Evolutionary conservation across 1,140 invertebrate genomes (phyloP).

Genomic region (Brachionus plicatilis): DNA sequence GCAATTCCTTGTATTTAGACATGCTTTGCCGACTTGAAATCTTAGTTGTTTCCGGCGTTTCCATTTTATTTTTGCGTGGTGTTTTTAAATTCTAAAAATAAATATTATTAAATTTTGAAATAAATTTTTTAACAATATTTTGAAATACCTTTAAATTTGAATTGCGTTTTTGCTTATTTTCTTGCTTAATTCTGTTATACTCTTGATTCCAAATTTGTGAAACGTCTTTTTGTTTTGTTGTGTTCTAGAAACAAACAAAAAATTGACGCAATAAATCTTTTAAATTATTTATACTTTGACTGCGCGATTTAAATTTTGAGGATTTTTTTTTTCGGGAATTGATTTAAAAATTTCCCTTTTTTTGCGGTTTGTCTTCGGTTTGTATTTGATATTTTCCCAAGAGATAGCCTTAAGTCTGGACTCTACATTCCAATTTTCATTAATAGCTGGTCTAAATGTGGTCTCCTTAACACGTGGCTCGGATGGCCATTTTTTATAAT

Average conservation of each 20-base stretch:
- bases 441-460: not conserved
- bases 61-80: not conserved
- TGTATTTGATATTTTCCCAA: conserved; percentile 34
- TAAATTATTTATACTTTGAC: not conserved
- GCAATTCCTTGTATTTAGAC: conserved; percentile 34
- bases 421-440: conserved; percentile 27
- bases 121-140: not conserved
- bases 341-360: not conserved
- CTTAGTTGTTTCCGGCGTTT: not conserved
- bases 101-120: not conserved
- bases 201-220: not conserved
- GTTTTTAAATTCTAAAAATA: not conserved
- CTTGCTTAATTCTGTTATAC: conserved; percentile 10
- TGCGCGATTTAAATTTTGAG: not conserved
- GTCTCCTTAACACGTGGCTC: not conserved
- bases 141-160: not conserved
- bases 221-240: not conserved
- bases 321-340: not conserved
- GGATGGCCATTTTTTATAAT: conserved; percentile 16
- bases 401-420: conserved; percentile 13
- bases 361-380: not conserved
- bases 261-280: not conserved
- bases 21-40: conserved; percentile 3
- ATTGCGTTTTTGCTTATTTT: not conserved
- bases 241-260: not conserved